Evolutionary conservation across 2,888 invertebrate genomes (phyloP).

Genomic region (Campaea margaritaria): DNA sequence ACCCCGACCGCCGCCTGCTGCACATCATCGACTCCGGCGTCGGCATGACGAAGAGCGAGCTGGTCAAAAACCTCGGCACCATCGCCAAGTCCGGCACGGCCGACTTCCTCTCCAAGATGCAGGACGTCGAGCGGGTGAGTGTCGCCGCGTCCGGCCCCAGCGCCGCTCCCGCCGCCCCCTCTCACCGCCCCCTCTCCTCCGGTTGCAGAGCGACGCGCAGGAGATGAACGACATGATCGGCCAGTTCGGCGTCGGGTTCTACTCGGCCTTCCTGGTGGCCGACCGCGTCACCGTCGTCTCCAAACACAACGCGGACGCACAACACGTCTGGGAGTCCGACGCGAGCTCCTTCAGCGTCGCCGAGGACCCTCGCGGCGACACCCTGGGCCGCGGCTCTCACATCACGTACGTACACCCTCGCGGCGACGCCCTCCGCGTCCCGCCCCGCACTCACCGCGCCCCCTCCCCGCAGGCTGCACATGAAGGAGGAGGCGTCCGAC

Average conservation of each 20-base stretch:
- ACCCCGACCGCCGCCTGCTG: slow-evolving; percentile 95
- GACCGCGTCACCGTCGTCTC: slow-evolving; percentile 98
- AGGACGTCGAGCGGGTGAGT: slow-evolving; percentile 83
- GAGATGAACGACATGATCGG: slow-evolving; percentile 99
- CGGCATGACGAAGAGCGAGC: slow-evolving; percentile 98
- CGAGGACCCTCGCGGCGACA: slow-evolving; percentile 97
- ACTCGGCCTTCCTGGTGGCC: slow-evolving; percentile 98
- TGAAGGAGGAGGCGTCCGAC: slow-evolving; percentile 99
- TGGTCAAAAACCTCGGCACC: slow-evolving; percentile 98
- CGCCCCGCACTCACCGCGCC: slow-evolving; percentile 87
- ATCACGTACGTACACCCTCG: slow-evolving; percentile 87
- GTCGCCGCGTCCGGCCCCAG: no score
- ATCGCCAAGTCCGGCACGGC: slow-evolving; percentile 99
- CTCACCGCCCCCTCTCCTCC: not conserved
- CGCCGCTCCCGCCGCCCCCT: not conserved
- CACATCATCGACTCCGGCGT: slow-evolving; percentile 98
- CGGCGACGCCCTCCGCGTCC: slow-evolving; percentile 57
- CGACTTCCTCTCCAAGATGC: slow-evolving; percentile 97
- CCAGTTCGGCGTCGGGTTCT: slow-evolving; percentile 99
- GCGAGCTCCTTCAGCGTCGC: slow-evolving; percentile 94
- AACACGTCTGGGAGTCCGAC: slow-evolving; percentile 99
- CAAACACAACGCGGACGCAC: slow-evolving; percentile 96
- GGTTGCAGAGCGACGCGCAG: slow-evolving; percentile 72
- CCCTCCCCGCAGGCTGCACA: slow-evolving; percentile 87
- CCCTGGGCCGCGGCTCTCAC: slow-evolving; percentile 95